A percentile compares a stretch with the other conserved stretches of the same genome.
phyloP scores from a whole-genome alignment of 2,888 invertebrate species.

The Orchesellides sinensis region DNA sequence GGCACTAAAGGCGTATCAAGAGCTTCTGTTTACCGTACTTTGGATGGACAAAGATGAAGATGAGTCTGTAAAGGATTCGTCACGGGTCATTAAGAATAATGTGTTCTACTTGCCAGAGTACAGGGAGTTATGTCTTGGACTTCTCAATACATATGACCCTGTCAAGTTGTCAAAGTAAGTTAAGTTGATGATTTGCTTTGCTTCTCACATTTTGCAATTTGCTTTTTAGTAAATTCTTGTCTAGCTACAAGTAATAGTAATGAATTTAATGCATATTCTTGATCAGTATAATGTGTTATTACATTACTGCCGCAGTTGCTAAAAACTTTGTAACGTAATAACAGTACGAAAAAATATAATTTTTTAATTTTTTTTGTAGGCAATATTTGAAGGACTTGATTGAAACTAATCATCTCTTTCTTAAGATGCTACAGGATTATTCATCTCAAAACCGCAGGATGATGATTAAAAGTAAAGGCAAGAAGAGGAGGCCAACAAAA shows the following conservation, averaged over 20 bases:
- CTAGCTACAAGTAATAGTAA: too few relatives aligned
- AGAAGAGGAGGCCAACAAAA: constrained; percentile 69
- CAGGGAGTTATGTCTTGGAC: constrained; percentile 89
- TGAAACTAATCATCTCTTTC: constrained; percentile 92
- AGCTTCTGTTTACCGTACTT: constrained; percentile 89
- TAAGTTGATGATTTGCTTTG: constrained; percentile 58
- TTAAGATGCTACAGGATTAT: constrained; percentile 89
- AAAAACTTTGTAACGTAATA: not conserved
- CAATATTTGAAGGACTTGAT: constrained; percentile 90
- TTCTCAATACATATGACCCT: constrained; percentile 90
- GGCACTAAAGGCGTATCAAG: constrained; percentile 86
- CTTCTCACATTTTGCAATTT: not conserved
- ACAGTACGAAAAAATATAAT: too few relatives aligned
- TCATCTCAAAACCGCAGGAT: constrained; percentile 77
- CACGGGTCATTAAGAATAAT: constrained; percentile 92
- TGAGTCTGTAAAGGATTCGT: constrained; percentile 85
- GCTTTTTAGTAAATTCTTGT: too few relatives aligned
- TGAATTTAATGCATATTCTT: too few relatives aligned
- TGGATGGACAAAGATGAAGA: constrained; percentile 89
- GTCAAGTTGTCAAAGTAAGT: constrained; percentile 88
- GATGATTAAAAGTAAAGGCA: constrained; percentile 80
- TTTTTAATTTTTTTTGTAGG: constrained; percentile 77
- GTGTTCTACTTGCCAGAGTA: constrained; percentile 96
- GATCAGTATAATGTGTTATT: constrained; percentile 37
- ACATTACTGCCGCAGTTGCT: constrained; percentile 7